phyloP scores from a whole-genome alignment of 2,797 vertebrate species.

The Bryconaethiops microstoma region DNA sequence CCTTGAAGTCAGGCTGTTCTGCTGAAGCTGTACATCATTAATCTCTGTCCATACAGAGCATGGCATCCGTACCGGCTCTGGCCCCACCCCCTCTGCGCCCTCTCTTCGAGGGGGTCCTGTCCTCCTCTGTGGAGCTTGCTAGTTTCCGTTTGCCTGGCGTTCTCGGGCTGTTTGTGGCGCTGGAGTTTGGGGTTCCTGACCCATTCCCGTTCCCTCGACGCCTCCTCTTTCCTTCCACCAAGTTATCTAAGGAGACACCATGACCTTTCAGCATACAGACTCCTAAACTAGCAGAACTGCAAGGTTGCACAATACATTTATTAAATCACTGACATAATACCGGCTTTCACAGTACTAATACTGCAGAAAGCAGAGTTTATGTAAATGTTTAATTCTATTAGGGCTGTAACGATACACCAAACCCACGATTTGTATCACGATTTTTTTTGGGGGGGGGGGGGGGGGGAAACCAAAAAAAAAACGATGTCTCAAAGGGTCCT shows the following conservation, averaged over 20 bases:
- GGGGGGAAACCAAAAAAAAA: no score
- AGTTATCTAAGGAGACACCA: constrained; percentile 81
- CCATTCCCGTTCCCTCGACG: constrained; percentile 79
- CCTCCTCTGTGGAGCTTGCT: constrained; percentile 73
- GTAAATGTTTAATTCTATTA: no score
- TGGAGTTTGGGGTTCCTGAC: constrained; percentile 74
- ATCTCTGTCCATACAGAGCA: constrained; percentile 35
- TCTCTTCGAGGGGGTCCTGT: constrained; percentile 85
- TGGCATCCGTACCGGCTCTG: constrained; percentile 79
- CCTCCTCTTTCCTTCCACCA: constrained; percentile 95
- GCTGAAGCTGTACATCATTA: constrained; percentile 5
- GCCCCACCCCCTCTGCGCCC: constrained; percentile 81
- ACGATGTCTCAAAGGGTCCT: no score
- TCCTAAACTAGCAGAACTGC: neutral
- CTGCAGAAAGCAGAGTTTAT: neutral
- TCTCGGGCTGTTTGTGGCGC: constrained; percentile 80
- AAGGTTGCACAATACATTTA: neutral
- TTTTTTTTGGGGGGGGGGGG: no score
- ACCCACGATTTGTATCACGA: no score
- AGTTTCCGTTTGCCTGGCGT: constrained; percentile 88
- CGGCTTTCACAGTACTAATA: neutral
- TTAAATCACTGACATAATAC: neutral
- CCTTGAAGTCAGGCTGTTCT: neutral
- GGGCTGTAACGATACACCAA: no score
- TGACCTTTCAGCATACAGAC: neutral